A percentile compares a stretch with the other conserved stretches of the same genome.
Conservation (phyloP, 64 coral and sea anemone genomes). For the Astreopora myriophthalma region DNA sequence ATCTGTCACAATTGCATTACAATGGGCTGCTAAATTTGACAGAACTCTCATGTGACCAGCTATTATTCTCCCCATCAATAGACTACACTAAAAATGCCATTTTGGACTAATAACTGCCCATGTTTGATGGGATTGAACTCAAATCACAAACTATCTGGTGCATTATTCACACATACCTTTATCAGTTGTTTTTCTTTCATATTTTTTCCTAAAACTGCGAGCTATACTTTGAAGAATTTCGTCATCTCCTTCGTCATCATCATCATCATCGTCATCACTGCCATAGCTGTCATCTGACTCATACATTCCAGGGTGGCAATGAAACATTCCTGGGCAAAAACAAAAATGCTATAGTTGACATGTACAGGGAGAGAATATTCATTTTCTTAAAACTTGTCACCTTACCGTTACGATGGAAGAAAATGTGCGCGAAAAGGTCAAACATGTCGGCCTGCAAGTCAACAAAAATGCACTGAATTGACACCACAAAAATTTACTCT, state of each 20-base stretch:
- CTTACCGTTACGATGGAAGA: conserved; percentile 94
- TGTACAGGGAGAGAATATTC: not conserved
- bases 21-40: too few species aligned
- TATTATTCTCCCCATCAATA: too few species aligned
- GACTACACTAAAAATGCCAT: too few species aligned
- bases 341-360: not conserved
- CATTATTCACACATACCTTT: too few species aligned
- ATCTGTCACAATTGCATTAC: too few species aligned
- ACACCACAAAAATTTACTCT: too few species aligned
- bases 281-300: conserved; percentile 65
- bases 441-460: conserved; percentile 96
- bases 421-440: conserved; percentile 98
- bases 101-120: too few species aligned
- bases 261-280: conserved; percentile 77
- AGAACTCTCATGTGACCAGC: too few species aligned
- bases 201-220: conserved; percentile 80
- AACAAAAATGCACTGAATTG: not conserved
- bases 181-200: conserved; percentile 73
- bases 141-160: too few species aligned
- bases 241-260: conserved; percentile 74
- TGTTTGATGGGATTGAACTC: too few species aligned
- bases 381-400: not conserved
- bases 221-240: conserved; percentile 85
- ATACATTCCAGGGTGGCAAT: conserved; percentile 32
- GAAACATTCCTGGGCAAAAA: conserved; percentile 67